phyloP scores from a whole-genome alignment of 2,113 vertebrate genomes.

The Colius striatus region DNA sequence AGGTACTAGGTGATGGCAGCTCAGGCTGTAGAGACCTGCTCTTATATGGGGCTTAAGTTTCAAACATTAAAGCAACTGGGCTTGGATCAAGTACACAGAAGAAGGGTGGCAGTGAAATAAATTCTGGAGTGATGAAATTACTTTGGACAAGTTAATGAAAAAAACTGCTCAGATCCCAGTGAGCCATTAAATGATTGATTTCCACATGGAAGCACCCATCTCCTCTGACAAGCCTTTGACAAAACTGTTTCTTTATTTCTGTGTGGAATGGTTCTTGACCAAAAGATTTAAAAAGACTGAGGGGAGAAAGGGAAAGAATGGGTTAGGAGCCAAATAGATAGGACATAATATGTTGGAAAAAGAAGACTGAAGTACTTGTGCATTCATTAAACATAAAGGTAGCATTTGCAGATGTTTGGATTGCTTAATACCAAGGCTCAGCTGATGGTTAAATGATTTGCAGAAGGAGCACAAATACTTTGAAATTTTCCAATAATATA shows the following conservation, averaged over 20 bases:
- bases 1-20: not conserved
- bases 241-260: constrained; percentile 37
- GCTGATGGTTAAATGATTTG: not conserved
- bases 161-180: not conserved
- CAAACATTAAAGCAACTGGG: not conserved
- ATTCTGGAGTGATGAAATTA: constrained; percentile 53
- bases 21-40: not conserved
- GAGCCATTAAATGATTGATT: constrained; percentile 58
- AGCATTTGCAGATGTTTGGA: not conserved
- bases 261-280: not conserved
- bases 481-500: not conserved
- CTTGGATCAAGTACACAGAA: not conserved
- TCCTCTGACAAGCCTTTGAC: constrained; percentile 35
- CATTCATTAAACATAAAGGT: not conserved
- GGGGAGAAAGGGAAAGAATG: not conserved
- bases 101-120: not conserved
- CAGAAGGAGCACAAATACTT: not conserved
- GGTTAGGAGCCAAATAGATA: not conserved
- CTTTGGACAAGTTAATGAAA: constrained; percentile 68
- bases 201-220: constrained; percentile 55
- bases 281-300: not conserved
- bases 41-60: not conserved
- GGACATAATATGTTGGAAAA: not conserved
- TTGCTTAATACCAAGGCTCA: not conserved
- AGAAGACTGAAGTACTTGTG: not conserved